Evolutionary conservation across 1,140 invertebrate genomes (phyloP).

Genomic region (Drosophila nigrodunni): DNA sequence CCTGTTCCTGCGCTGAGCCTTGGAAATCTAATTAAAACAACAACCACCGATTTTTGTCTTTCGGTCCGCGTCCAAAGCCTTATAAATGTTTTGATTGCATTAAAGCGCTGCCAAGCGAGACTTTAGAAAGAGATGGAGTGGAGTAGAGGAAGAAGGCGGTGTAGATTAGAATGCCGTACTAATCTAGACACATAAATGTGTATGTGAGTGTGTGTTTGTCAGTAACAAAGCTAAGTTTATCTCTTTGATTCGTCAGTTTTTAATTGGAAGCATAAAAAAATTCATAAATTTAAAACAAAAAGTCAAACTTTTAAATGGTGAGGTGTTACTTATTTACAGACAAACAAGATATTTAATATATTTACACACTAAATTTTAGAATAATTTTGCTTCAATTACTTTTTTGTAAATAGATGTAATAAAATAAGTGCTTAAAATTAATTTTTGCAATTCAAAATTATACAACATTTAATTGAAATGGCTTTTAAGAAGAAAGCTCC

Average conservation of each 20-base stretch:
- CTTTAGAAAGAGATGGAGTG: slow-evolving; percentile 11
- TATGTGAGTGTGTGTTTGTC: not conserved
- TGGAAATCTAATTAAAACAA: slow-evolving; percentile 82
- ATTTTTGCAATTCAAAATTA: no score
- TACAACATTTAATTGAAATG: no score
- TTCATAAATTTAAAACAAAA: not conserved
- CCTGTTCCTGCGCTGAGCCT: slow-evolving; percentile 60
- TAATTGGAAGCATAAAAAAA: slow-evolving; percentile 54
- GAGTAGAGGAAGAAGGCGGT: not conserved
- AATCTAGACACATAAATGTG: not conserved
- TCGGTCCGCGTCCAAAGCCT: slow-evolving; percentile 69
- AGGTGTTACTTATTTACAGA: no score
- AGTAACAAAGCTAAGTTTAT: slow-evolving; percentile 18
- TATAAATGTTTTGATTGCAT: slow-evolving; percentile 83
- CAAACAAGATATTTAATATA: no score
- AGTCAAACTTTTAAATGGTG: no score
- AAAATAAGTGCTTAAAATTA: no score
- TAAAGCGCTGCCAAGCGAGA: slow-evolving; percentile 79
- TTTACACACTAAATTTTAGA: no score
- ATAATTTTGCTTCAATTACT: no score
- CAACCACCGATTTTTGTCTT: slow-evolving; percentile 82
- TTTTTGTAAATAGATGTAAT: no score
- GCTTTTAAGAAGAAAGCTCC: not conserved
- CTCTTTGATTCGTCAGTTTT: slow-evolving; percentile 10
- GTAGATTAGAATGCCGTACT: not conserved